phyloP scores from a whole-genome alignment of 2,113 vertebrate genomes.

The Rhabdornis inornatus region DNA sequence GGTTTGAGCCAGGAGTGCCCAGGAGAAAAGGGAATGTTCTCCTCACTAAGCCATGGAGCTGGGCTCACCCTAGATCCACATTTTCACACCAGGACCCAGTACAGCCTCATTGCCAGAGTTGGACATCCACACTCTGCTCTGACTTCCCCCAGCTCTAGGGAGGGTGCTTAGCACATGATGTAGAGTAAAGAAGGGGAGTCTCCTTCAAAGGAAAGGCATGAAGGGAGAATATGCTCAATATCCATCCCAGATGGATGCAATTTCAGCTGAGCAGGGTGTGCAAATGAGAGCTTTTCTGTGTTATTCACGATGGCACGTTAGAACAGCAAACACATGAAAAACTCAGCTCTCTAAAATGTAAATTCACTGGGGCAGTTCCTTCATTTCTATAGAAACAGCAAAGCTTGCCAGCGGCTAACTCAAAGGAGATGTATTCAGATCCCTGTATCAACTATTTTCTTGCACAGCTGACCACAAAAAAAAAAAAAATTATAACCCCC shows the following conservation, averaged over 20 bases:
- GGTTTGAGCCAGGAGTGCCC: neutral
- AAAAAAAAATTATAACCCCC: neutral
- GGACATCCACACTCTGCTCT: neutral
- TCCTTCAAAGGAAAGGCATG: neutral
- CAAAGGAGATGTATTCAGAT: conserved; percentile 35
- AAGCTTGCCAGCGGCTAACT: conserved; percentile 32
- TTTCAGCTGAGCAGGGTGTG: conserved; percentile 1
- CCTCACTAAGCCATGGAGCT: neutral
- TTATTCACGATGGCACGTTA: neutral
- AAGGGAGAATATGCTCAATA: neutral
- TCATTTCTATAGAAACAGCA: conserved; percentile 56
- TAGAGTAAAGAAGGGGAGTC: neutral
- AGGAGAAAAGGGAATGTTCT: neutral
- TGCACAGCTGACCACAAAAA: conserved; percentile 42
- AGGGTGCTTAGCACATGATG: neutral
- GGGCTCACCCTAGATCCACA: neutral
- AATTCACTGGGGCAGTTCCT: conserved; percentile 6
- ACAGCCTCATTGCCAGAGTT: neutral
- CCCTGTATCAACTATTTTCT: conserved; percentile 46
- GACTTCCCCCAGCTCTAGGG: neutral
- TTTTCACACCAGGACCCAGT: neutral
- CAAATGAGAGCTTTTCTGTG: neutral
- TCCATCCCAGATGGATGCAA: neutral
- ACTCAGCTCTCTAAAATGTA: neutral
- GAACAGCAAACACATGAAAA: neutral